Percentiles rank a stretch among this genome's conserved stretches.
These are phyloP conservation scores for Pionites leucogaster DNA, from an alignment of 2,113 vertebrate species.

Conservation along the genomic window DNA sequence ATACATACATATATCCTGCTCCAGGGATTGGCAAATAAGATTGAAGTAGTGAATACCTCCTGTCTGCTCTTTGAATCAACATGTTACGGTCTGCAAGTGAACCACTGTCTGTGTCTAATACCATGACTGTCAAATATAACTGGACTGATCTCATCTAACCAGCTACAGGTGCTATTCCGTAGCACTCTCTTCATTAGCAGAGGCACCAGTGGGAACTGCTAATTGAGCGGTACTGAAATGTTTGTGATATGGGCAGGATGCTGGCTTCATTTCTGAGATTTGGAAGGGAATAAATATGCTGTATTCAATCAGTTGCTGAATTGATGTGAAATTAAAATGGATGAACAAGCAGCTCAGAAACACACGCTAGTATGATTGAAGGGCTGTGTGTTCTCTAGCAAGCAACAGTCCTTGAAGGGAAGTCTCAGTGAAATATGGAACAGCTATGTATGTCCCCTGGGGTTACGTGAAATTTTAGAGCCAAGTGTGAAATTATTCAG, in stretches of 20 bases:
- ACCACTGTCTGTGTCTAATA: background rate
- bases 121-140: background rate
- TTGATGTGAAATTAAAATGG: background rate
- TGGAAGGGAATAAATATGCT: slow-evolving; percentile 3
- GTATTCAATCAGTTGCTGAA: background rate
- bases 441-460: background rate
- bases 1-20: background rate
- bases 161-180: background rate
- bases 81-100: background rate
- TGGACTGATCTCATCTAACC: background rate
- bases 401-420: background rate
- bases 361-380: fast-evolving
- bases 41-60: background rate
- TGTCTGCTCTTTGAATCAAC: background rate
- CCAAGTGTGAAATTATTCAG: background rate
- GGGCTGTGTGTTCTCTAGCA: background rate
- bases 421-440: background rate
- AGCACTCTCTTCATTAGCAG: background rate
- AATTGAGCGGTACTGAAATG: background rate
- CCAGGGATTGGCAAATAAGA: background rate
- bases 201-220: background rate
- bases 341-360: background rate
- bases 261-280: background rate
- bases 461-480: background rate
- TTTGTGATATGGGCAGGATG: background rate